These are phyloP conservation scores for Beaufortia kweichowensis DNA, from an alignment of 2,113 vertebrate genomes.

Conservation along the genomic window DNA sequence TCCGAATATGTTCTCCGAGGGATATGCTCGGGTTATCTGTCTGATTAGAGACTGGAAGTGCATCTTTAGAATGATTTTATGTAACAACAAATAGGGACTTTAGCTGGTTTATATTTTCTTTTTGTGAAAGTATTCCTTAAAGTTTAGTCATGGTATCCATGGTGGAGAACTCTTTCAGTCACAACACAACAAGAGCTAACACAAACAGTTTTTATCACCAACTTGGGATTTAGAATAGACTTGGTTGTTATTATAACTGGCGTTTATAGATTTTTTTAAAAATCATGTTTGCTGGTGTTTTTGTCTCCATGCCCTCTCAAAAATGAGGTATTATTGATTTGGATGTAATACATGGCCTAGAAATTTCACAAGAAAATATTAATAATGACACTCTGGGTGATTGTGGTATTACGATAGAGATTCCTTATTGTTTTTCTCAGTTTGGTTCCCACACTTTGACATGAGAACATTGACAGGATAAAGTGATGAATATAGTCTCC, in stretches of 20 bases:
- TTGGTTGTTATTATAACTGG: no score
- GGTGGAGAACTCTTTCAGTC: neutral
- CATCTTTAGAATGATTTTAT: no score
- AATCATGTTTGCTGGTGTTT: neutral
- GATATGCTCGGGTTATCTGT: neutral
- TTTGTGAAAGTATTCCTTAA: no score
- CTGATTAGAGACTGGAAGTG: neutral
- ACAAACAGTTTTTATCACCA: neutral
- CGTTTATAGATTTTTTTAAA: no score
- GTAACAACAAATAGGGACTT: no score
- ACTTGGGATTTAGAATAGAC: constrained; percentile 2
- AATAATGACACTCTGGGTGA: constrained; percentile 10
- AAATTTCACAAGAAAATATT: neutral
- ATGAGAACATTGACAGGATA: neutral
- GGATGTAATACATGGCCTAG: neutral
- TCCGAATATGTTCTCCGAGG: neutral
- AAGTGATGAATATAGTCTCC: neutral
- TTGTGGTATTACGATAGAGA: neutral
- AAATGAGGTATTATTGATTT: neutral
- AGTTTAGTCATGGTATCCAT: neutral
- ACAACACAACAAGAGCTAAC: neutral
- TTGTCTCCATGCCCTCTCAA: neutral
- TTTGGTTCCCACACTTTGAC: neutral
- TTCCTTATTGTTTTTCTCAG: neutral
- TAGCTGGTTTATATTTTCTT: no score